Conservation (phyloP, 2,888 invertebrate genomes). For the Pterobdella sp. region DNA sequence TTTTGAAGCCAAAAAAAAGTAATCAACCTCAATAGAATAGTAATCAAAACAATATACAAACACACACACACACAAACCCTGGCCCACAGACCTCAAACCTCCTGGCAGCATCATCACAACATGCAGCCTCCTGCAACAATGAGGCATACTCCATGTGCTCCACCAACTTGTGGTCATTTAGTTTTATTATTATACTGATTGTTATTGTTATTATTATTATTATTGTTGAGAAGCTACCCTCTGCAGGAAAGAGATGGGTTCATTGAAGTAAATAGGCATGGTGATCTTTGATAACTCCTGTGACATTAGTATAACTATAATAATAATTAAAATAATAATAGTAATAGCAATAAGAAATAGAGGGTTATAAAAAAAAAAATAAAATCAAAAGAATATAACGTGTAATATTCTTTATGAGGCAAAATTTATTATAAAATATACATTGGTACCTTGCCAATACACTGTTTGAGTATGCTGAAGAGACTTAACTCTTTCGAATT, state of each 20-base stretch:
- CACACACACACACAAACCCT: too few species aligned
- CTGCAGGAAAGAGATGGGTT: slow-evolving; percentile 88
- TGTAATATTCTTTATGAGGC: too few species aligned
- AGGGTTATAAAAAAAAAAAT: too few species aligned
- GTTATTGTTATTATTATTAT: too few species aligned
- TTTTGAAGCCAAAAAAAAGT: too few species aligned
- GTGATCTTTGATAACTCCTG: slow-evolving; percentile 84
- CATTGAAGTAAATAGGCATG: slow-evolving; percentile 93
- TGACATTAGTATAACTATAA: slow-evolving; percentile 16
- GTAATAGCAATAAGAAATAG: too few species aligned
- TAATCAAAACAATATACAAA: too few species aligned
- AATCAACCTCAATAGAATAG: too few species aligned
- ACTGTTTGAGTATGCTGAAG: slow-evolving; percentile 83
- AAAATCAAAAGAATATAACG: too few species aligned
- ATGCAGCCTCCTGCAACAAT: slow-evolving; percentile 67
- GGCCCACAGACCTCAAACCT: slow-evolving; percentile 65
- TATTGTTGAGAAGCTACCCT: slow-evolving; percentile 67
- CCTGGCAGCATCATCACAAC: slow-evolving; percentile 69
- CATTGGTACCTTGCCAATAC: slow-evolving; percentile 61
- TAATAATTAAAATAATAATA: too few species aligned
- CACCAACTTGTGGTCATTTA: not conserved
- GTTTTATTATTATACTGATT: too few species aligned
- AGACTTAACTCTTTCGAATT: slow-evolving; percentile 65
- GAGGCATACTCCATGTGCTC: slow-evolving; percentile 87
- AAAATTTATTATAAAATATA: too few species aligned